phyloP scores from a whole-genome alignment of 35 echinoderm and acorn worm genomes.

The Holothuria glaberrima region DNA sequence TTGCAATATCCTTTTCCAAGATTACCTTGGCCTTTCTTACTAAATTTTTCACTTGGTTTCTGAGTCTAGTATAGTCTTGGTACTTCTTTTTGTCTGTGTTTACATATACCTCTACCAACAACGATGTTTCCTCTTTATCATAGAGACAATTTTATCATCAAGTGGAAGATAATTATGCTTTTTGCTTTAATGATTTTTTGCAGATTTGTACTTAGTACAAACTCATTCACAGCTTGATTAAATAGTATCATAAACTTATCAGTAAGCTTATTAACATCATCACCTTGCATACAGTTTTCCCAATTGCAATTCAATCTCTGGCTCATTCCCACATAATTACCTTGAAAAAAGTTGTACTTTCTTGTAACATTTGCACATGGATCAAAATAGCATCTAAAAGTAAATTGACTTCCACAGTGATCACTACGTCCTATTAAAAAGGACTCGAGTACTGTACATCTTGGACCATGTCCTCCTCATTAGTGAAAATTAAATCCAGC shows the following conservation, averaged over 20 bases:
- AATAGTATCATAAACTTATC: constrained; percentile 29
- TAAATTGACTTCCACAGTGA: not conserved
- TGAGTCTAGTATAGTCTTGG: too few species aligned
- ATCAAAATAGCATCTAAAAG: constrained; percentile 36
- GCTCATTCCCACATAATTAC: constrained; percentile 38
- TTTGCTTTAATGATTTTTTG: constrained; percentile 24
- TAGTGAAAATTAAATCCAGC: constrained; percentile 39
- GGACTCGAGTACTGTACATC: constrained; percentile 21
- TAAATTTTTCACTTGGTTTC: too few species aligned
- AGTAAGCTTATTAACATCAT: constrained; percentile 11
- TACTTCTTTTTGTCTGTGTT: too few species aligned
- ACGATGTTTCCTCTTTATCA: too few species aligned
- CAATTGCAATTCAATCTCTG: constrained; percentile 15
- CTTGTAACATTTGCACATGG: not conserved
- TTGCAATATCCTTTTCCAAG: not conserved
- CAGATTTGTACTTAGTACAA: not conserved
- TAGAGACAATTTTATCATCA: constrained; percentile 1
- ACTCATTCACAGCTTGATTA: not conserved
- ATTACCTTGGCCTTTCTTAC: not conserved
- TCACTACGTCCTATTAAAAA: constrained; percentile 21
- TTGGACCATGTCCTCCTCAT: constrained; percentile 24
- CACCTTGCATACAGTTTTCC: constrained; percentile 24
- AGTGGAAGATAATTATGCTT: constrained; percentile 47
- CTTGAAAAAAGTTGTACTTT: constrained; percentile 41
- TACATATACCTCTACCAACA: too few species aligned